Evolutionary conservation across 2,113 vertebrate species (phyloP).

Genomic region (Sialia sialis): DNA sequence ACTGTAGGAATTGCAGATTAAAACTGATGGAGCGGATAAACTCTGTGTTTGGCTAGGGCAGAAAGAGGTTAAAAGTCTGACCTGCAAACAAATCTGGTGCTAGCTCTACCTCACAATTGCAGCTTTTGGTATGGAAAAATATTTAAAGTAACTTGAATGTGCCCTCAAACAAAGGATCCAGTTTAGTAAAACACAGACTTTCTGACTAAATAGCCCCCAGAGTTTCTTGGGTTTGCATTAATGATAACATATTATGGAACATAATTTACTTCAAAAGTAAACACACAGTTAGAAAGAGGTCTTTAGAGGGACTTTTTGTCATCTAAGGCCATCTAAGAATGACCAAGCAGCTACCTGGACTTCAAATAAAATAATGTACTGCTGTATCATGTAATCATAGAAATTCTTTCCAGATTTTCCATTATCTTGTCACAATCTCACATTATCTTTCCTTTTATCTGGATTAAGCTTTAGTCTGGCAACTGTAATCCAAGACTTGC

Average conservation of each 20-base stretch:
- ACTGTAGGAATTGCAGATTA: slow-evolving; percentile 20
- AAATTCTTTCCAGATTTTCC: background rate
- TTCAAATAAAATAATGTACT: background rate
- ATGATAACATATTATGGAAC: background rate
- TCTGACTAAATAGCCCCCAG: background rate
- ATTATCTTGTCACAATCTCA: background rate
- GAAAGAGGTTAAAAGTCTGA: slow-evolving; percentile 45
- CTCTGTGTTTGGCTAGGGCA: background rate
- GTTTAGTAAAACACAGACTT: background rate
- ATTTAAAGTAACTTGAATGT: background rate
- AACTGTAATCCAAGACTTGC: background rate
- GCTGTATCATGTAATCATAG: background rate
- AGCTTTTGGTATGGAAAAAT: slow-evolving; percentile 9
- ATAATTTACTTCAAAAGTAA: background rate
- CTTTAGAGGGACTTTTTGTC: background rate
- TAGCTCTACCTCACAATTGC: background rate
- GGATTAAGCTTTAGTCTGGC: background rate
- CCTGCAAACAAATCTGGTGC: background rate
- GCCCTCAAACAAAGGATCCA: background rate
- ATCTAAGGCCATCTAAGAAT: background rate
- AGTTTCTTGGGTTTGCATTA: background rate
- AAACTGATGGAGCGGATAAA: slow-evolving; percentile 38
- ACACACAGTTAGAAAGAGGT: background rate
- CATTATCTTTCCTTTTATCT: background rate
- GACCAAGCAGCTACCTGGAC: background rate